These are phyloP conservation scores for Arizona elegans DNA, from an alignment of 2,113 vertebrate genomes.

Conservation along the genomic window DNA sequence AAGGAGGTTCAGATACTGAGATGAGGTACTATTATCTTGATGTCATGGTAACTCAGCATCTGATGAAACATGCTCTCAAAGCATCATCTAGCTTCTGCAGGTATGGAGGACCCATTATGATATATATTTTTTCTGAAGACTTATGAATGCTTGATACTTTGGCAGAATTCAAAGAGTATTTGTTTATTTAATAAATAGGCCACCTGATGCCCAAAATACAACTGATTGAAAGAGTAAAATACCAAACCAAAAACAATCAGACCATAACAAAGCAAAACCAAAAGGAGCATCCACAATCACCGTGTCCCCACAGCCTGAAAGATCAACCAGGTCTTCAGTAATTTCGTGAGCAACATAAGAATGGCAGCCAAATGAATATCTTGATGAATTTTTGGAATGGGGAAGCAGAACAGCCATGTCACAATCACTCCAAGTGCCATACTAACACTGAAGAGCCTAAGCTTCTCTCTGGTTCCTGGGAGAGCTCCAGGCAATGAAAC, in stretches of 20 bases:
- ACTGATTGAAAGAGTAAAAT: neutral
- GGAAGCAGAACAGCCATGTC: neutral
- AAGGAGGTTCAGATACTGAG: neutral
- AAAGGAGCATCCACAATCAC: neutral
- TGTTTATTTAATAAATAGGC: neutral
- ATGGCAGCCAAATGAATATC: neutral
- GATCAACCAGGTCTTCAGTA: neutral
- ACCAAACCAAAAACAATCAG: neutral
- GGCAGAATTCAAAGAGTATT: neutral
- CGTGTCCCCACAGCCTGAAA: neutral
- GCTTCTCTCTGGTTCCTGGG: neutral
- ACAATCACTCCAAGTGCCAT: neutral
- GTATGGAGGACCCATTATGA: neutral
- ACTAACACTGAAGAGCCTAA: neutral
- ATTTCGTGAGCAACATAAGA: neutral
- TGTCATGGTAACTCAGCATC: neutral
- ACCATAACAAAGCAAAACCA: neutral
- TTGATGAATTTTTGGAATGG: neutral
- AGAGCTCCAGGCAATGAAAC: neutral
- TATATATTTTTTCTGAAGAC: neutral
- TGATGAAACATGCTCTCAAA: neutral
- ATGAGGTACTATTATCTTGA: neutral
- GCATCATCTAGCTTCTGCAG: neutral
- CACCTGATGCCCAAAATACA: neutral
- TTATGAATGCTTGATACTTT: neutral